Base-by-base conservation (phyloP, 2,888 invertebrate species). In the Macrophya annulata region DNA sequence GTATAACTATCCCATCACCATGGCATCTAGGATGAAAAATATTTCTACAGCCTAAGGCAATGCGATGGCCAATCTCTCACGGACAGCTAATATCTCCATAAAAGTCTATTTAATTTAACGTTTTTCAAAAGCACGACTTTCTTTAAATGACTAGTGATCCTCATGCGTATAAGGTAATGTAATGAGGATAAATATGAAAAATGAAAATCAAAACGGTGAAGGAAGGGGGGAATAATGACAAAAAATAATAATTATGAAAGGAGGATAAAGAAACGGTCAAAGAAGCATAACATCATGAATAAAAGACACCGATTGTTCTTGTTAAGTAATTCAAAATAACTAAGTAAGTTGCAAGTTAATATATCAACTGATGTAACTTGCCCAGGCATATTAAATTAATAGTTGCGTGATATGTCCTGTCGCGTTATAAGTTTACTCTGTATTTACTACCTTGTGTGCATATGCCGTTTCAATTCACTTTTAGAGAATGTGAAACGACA, bases 331-430 rank as follows among this genome's bases (percentile, higher is more conserved):
- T 72, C 43, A 37, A 31, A 72, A 43, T 72, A 72, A n/a, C 40
- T 72, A 25, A n/a, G n/a, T n/a, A n/a, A n/a, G 71, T n/a, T 72
- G 37, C 5, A 72, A 43, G 12, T 68, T 25, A n/a, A n/a, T n/a
- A n/a, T 17, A 8, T 48, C 6, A 62, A 17, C 9, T 76, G 45
- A 25, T 15, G 76, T 76, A 76, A 76, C n/a, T 48, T 79, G 37
- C n/a, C n/a, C 31, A 31, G 59, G 79, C 51, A 40, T 59, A 40
- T 59, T 59, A 55, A 79, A 79, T 79, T 79, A 21, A 79, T 62
- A 55, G 55, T 79, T 79, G 79, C 79, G 55, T n/a, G 79, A 55
- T 31, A 31, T 51, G 55, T 79, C 79, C 55, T 59, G 55, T 31
- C 31, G 76, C 31, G 48, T 43, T 43, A n/a, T 43, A 74, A 43